These are phyloP conservation scores for Nymphalis c-album DNA, from an alignment of 2,888 invertebrate species.

Conservation along the genomic window DNA sequence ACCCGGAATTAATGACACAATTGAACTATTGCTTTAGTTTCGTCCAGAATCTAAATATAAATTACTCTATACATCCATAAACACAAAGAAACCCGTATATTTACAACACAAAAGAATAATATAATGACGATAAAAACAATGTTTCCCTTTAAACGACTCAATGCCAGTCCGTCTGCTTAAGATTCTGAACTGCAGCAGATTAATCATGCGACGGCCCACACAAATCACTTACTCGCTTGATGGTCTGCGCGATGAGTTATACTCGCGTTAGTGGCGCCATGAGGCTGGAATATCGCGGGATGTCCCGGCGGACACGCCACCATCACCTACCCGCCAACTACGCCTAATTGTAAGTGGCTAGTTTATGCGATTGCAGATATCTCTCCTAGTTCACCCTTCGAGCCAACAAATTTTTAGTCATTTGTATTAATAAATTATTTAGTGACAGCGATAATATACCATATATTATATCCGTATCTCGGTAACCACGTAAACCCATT, in stretches of 20 bases:
- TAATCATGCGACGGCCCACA: constrained; percentile 28
- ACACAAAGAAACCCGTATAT: background rate
- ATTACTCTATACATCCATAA: background rate
- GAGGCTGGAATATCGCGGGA: background rate
- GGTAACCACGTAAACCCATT: too few species aligned
- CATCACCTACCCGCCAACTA: too few species aligned
- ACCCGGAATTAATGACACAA: background rate
- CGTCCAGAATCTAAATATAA: background rate
- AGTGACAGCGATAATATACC: too few species aligned
- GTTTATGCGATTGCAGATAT: too few species aligned
- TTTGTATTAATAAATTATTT: too few species aligned
- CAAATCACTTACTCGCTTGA: constrained; percentile 37
- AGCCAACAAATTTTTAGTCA: too few species aligned
- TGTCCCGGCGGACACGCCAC: background rate
- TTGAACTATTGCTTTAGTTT: background rate
- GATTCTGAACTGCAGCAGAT: constrained; percentile 18
- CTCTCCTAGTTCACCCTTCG: too few species aligned
- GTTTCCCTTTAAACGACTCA: constrained; percentile 12
- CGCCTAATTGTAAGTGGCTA: too few species aligned
- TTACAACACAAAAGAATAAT: constrained; percentile 1
- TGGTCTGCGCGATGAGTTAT: constrained; percentile 29
- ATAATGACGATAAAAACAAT: constrained; percentile 5
- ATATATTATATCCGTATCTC: too few species aligned
- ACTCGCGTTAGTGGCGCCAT: constrained; percentile 14
- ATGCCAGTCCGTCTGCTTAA: constrained; percentile 11